A percentile compares a stretch with the other conserved stretches of the same genome.
phyloP scores from a whole-genome alignment of 2,888 invertebrate species.

The Blomia tropicalis region DNA sequence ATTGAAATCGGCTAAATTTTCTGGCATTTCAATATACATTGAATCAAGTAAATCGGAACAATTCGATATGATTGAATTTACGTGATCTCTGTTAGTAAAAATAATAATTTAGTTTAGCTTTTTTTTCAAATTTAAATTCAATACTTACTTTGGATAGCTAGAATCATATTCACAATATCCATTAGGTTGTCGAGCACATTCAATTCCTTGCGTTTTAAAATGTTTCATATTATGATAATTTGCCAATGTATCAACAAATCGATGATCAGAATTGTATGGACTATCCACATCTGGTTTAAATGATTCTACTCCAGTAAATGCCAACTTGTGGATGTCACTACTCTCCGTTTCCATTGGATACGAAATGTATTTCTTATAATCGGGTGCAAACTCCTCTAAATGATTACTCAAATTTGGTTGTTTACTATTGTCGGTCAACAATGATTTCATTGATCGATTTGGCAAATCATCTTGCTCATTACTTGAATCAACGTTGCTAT shows the following conservation, averaged over 20 bases:
- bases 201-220: constrained; percentile 6
- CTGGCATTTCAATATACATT: constrained; percentile 18
- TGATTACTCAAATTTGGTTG: neutral
- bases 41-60: neutral
- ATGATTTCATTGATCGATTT: constrained; percentile 6
- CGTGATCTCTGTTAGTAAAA: neutral
- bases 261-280: neutral
- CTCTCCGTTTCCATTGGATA: constrained; percentile 17
- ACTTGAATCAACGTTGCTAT: neutral
- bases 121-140: neutral
- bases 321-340: constrained; percentile 15
- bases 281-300: neutral
- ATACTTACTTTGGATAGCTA: constrained; percentile 27
- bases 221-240: constrained; percentile 12
- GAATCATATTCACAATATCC: constrained; percentile 22
- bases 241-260: neutral
- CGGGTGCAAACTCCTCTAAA: constrained; percentile 1
- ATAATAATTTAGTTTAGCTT: neutral
- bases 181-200: constrained; percentile 5
- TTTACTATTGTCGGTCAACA: neutral
- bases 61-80: neutral
- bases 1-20: constrained; percentile 8
- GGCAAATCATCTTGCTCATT: neutral
- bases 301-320: constrained; percentile 8
- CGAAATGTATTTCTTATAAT: constrained; percentile 14